Percentiles rank a stretch among this genome's conserved stretches.
Conservation (phyloP, 1,140 invertebrate genomes). For the Neotoxoptera formosana region DNA sequence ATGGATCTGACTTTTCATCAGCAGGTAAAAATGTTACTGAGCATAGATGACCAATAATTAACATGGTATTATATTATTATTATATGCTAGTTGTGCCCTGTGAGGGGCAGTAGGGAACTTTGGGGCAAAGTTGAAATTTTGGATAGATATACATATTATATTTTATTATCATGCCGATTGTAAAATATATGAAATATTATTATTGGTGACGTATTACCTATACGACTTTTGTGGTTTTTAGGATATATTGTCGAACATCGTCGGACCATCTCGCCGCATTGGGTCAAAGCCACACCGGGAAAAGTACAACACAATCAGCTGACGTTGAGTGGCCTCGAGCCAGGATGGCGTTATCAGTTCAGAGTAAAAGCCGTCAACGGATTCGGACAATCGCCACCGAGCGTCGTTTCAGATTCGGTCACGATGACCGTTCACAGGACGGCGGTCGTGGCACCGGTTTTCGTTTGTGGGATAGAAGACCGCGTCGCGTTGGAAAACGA, state of each 20-base stretch:
- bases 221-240: constrained; percentile 56
- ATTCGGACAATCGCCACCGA: constrained; percentile 79
- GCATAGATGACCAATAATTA: background rate
- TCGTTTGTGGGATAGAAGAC: constrained; percentile 73
- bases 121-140: background rate
- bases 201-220: no score
- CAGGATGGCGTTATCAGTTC: constrained; percentile 89
- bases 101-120: no score
- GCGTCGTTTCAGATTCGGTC: constrained; percentile 79
- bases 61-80: background rate
- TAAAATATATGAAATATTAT: background rate
- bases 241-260: constrained; percentile 83
- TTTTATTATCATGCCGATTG: background rate
- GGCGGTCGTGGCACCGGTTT: constrained; percentile 72
- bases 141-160: background rate
- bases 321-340: constrained; percentile 78
- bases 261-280: constrained; percentile 76
- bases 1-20: background rate
- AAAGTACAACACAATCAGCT: constrained; percentile 75
- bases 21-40: background rate
- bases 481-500: constrained; percentile 78
- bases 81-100: background rate
- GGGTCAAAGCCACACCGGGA: constrained; percentile 77
- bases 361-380: constrained; percentile 87
- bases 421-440: constrained; percentile 76